Base-by-base conservation (phyloP, 2,113 vertebrate genomes). In the Indri indri region DNA sequence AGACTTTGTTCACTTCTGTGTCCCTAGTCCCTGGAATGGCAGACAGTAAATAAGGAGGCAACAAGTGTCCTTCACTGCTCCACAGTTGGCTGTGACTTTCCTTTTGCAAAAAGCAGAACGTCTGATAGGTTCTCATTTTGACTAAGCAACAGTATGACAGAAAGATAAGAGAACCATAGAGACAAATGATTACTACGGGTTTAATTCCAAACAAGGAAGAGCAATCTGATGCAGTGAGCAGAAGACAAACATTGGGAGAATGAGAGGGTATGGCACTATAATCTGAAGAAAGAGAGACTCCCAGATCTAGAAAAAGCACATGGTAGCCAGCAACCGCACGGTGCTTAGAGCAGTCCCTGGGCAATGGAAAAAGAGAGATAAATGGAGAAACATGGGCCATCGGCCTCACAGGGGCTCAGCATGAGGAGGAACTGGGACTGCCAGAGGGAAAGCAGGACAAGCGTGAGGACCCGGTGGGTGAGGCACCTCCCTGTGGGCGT, bases 231-330 rank as follows among this genome's bases (percentile, higher is more conserved):
- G 23, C 47, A 16, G 9, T 65, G 34, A 23, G 18, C 47, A 68
- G 34, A 90, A 92, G 37, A 30, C 40, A 82, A 45, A 59, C 18
- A 40, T 0, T 42, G 34, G 59, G 30, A 83, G 32, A 84, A 84
- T 3, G 40, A 79, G 22, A 32, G 11, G 16, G 1, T 68, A 42
- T 23, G 45, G 23, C 40, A 27, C 13, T 79, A 1, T 37, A 34
- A 90, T 16, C n/a, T 52, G 9, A 85, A 90, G 45, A n/a, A 88
- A 77, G n/a, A 59, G 61, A 73, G 23, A 34, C 54, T 71, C 94
- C 4, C 54, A 47, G 57, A n/a, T 20, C 30, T 68, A 40, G 8
- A 83, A 47, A 90, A 94, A 89, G 6, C 18, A 37, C 54, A 59
- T 3, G 3, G 11, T 7, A 79, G 57, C 45, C 42, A 79, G 25